Percentiles rank a stretch among this genome's conserved stretches.
Evolutionary conservation across 2,888 invertebrate genomes (phyloP).

Genomic region (Zele albiditarsus): DNA sequence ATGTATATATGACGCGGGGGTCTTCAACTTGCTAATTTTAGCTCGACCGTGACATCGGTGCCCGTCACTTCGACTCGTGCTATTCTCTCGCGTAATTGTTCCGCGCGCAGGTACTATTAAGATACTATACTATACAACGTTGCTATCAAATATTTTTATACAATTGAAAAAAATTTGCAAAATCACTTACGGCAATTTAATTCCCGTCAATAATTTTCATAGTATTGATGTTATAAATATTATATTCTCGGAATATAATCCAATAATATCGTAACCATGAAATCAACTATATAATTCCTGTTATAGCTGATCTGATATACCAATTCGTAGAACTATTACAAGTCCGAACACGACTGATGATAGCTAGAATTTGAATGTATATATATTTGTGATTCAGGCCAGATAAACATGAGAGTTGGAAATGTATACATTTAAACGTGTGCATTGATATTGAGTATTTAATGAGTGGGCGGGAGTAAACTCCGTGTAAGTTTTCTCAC

Average conservation of each 20-base stretch:
- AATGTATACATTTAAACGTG: not conserved
- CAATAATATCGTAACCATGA: too few species aligned
- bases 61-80: constrained; percentile 53
- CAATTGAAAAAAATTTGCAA: too few species aligned
- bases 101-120: constrained; percentile 50
- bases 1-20: constrained; percentile 40
- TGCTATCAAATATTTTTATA: too few species aligned
- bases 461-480: not conserved
- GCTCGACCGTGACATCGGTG: constrained; percentile 72
- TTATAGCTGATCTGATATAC: not conserved
- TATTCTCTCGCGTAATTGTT: constrained; percentile 57
- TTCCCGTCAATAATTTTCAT: too few species aligned
- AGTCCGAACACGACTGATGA: not conserved
- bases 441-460: not conserved
- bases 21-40: constrained; percentile 71
- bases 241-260: too few species aligned
- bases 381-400: constrained; percentile 68
- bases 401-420: constrained; percentile 60
- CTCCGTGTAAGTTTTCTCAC: not conserved
- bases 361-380: constrained; percentile 62
- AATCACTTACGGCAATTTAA: too few species aligned
- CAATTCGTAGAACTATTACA: not conserved
- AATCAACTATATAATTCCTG: too few species aligned
- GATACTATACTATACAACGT: not conserved
- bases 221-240: too few species aligned